Base-by-base conservation (phyloP, 2,797 vertebrate species). In the Hippopotamyrus pictus region DNA sequence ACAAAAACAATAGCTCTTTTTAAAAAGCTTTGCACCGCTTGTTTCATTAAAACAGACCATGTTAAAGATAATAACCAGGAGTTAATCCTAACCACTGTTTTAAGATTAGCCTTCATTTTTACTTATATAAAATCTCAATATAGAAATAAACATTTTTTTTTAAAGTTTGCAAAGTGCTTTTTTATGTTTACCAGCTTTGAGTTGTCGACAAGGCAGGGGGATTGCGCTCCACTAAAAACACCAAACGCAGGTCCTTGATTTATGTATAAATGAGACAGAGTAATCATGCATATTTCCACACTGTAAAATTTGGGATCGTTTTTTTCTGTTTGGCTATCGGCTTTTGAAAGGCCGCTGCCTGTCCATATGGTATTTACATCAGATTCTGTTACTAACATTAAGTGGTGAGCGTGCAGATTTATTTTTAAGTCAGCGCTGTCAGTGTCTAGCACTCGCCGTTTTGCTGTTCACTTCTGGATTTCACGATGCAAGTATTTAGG, bases 301-400 rank as follows among this genome's bases (percentile, higher is more conserved):
- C n/a, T 37, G 19, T 14, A 41, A 46, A 90, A 41, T 37, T 59
- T 33, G 41, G 79, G n/a, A 84, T 69, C 3, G n/a, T 14, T 84
- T 88, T 59, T 73, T 82, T 54, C 73, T 65, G 41, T 90, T 51
- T 51, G 57, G 88, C 83, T 88, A 46, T 88, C 37, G 41, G 57
- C 76, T 57, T 88, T 69, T 41, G 87, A 41, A 53, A 41, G 69
- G 69, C 85, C 57, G 53, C 46, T 85, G 57, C 12, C 46, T 54
- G 22, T 44, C 88, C 90, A 89, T 90, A 89, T 88, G 59, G 89
- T 82, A 83, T 83, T 89, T 33, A 89, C 59, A 89, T 89, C 59
- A 89, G 62, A 91, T 62, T 62, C 65, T 88, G 88, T 89, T 79
- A 82, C 91, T 86, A 87, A 53, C 51, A 88, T 62, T 88, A 88